phyloP scores from a whole-genome alignment of 2,888 invertebrate genomes.

The Palloptera scutellata region DNA sequence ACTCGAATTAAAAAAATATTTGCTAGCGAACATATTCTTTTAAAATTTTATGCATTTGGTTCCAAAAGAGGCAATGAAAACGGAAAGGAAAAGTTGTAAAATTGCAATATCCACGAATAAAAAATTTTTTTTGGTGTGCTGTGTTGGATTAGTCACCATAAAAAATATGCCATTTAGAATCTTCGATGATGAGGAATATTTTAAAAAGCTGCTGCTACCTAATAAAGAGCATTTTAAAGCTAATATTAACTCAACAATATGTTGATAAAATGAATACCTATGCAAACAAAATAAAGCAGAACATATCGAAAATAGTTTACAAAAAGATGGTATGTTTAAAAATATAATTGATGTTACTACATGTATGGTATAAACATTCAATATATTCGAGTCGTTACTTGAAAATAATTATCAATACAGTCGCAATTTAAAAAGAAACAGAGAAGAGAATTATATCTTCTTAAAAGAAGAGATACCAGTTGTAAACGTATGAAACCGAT shows the following conservation, averaged over 20 bases:
- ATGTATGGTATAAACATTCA: conserved; percentile 10
- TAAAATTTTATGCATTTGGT: too few species aligned
- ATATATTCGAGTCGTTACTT: too few species aligned
- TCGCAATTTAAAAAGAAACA: too few species aligned
- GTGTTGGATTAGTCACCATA: conserved; percentile 36
- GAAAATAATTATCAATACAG: too few species aligned
- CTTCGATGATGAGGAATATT: conserved; percentile 38
- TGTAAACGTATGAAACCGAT: too few species aligned
- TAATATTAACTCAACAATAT: conserved; percentile 29
- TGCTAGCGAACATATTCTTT: too few species aligned
- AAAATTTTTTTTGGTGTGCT: conserved; percentile 38
- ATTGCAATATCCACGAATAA: conserved; percentile 26
- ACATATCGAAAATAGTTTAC: conserved; percentile 22
- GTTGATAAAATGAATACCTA: conserved; percentile 5
- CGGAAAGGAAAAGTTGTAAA: not conserved
- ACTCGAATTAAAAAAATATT: too few species aligned
- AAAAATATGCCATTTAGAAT: conserved; percentile 35
- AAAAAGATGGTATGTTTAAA: conserved; percentile 29
- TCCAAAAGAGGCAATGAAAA: too few species aligned
- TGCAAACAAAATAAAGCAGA: conserved; percentile 21
- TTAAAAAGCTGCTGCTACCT: conserved; percentile 31
- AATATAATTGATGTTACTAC: conserved; percentile 24
- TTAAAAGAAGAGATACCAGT: too few species aligned
- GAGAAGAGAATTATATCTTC: too few species aligned
- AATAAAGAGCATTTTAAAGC: conserved; percentile 34